phyloP scores from a whole-genome alignment of 2,797 vertebrate genomes.

The Meriones psammophilus region DNA sequence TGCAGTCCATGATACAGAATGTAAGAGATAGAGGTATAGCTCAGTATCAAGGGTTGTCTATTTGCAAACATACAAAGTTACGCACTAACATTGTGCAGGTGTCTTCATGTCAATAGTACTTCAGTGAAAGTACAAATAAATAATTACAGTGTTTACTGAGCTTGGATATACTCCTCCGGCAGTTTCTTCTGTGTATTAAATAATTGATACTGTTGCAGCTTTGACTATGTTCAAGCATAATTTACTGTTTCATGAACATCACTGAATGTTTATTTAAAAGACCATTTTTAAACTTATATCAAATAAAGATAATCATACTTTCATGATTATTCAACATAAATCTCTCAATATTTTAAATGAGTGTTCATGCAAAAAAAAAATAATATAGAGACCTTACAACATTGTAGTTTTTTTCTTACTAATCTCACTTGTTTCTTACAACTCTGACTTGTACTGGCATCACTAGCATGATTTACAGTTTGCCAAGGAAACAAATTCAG shows the following conservation, averaged over 20 bases:
- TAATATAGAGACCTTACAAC: not conserved
- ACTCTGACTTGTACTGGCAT: not conserved
- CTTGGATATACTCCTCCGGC: not conserved
- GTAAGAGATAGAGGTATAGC: not conserved
- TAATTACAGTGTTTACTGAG: not conserved
- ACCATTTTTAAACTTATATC: not conserved
- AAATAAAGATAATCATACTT: not conserved
- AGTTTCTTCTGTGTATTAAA: not conserved
- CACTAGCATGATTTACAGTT: not conserved
- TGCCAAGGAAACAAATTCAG: not conserved
- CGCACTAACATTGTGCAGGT: not conserved
- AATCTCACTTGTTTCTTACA: not conserved
- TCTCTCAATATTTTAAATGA: not conserved
- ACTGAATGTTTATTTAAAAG: not conserved
- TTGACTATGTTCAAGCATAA: constrained; percentile 1
- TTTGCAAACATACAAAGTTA: not conserved
- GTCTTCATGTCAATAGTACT: not conserved
- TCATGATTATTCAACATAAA: not conserved
- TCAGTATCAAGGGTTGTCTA: not conserved
- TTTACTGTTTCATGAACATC: constrained; percentile 15
- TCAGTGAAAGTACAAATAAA: not conserved
- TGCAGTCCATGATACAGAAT: too few species aligned
- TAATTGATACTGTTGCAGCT: not conserved
- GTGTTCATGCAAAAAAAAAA: not conserved
- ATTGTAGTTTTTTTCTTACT: not conserved